Base-by-base conservation (phyloP, 1,140 invertebrate species). In the Musca domestica region DNA sequence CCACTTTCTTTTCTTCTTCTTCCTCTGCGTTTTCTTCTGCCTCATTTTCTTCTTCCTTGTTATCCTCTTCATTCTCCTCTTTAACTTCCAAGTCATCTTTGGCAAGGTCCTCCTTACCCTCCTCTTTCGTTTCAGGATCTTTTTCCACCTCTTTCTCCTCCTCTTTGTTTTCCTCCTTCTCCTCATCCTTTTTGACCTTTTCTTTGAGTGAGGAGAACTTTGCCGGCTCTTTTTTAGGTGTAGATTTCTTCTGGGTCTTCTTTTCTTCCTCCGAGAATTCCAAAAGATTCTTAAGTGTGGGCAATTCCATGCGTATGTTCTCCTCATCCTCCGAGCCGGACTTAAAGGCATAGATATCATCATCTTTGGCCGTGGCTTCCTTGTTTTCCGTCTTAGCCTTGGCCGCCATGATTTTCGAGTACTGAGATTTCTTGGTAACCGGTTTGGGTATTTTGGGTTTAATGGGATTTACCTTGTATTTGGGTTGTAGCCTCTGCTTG, bases 231-330 rank as follows among this genome's bases (percentile, higher is more conserved):
- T 41, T 41, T 41, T 41, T 41, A 2, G 34, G 34, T 41, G 34
- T 41, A 5, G 34, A 5, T 12, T 20, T 70, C 66, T 73, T 74
- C 1, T 80, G 63, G 14, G 77, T 74, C 48, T 75, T 78, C 41
- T 80, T 76, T 17, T 81, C 78, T 70, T 79, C 78, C 23, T 79
- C 78, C 17, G 78, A 78, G 46, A 78, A 80, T 1, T 81, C 78
- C 2, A 76, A 72, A 58, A 81, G 25, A 67, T 78, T 73, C 56
- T 81, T 81, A 7, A 80, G 64, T 14, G 73, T 70, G 1, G 78
- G 76, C 69, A 81, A 66, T 41, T 78, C 76, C 78, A 81, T 81
- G 67, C 79, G 78, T 64, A 81, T 79, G 3, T 76, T 76, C 17
- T 81, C 78, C 64, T 81, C 78, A 56, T 77, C 75, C 25, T 81